A percentile compares a stretch with the other conserved stretches of the same genome.
phyloP scores from a whole-genome alignment of 2,888 invertebrate genomes.

The Patella depressa region DNA sequence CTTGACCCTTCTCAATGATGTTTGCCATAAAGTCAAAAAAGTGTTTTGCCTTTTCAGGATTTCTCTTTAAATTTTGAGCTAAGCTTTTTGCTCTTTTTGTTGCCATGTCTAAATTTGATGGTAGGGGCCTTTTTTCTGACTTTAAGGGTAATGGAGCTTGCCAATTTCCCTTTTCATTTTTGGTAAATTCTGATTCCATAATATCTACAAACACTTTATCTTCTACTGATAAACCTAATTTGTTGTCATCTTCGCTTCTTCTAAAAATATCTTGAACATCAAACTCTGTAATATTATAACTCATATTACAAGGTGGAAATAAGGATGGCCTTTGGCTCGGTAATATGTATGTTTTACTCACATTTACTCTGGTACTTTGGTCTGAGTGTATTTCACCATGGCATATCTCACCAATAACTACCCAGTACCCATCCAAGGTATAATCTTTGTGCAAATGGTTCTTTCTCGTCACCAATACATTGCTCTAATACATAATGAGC shows the following conservation, averaged over 20 bases:
- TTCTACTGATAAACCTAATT: conserved; percentile 7
- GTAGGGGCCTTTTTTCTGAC: not conserved
- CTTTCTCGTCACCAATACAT: not conserved
- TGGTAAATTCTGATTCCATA: conserved; percentile 2
- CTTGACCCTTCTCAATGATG: not conserved
- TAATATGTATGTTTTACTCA: not conserved
- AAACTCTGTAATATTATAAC: not conserved
- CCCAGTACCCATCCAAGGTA: not conserved
- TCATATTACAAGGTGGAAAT: conserved; percentile 7
- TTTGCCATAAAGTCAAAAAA: conserved; percentile 17
- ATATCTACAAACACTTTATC: conserved; percentile 4
- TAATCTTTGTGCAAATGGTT: conserved; percentile 14
- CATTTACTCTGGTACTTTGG: conserved; percentile 11
- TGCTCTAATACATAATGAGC: not conserved
- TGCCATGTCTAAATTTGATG: conserved; percentile 16
- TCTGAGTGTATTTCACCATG: not conserved
- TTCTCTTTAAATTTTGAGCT: conserved; percentile 3
- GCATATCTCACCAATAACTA: conserved; percentile 6
- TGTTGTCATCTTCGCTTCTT: conserved; percentile 8
- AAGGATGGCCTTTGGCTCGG: not conserved
- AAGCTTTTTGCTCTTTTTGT: conserved; percentile 1
- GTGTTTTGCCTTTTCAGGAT: conserved; percentile 12
- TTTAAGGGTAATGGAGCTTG: conserved; percentile 14
- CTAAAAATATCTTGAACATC: not conserved
- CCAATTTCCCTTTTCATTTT: conserved; percentile 12